A percentile compares a stretch with the other conserved stretches of the same genome.
Conservation (phyloP, 2,888 invertebrate species). For the Adelphocoris suturalis region DNA sequence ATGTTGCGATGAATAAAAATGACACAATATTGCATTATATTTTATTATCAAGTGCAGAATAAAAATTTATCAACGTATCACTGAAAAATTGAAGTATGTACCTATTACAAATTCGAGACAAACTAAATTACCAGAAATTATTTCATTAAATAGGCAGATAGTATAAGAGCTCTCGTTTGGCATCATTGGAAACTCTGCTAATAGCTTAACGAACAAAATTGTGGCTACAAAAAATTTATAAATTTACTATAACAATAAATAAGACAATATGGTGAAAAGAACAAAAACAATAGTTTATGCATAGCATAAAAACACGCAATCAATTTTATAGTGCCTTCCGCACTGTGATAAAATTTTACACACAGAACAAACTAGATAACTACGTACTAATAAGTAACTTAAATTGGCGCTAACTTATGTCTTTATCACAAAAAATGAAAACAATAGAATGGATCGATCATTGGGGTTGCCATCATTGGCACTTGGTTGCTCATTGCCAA, state of each 20-base stretch:
- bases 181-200: too few species aligned
- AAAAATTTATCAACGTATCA: not conserved
- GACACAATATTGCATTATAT: not conserved
- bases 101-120: too few species aligned
- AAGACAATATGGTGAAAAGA: not conserved
- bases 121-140: too few species aligned
- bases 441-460: not conserved
- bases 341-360: conserved; percentile 31
- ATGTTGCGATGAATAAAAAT: not conserved
- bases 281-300: conserved; percentile 22
- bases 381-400: conserved; percentile 14
- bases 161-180: too few species aligned
- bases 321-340: conserved; percentile 9
- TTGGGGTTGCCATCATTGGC: not conserved
- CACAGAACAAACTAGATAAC: not conserved
- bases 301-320: conserved; percentile 30
- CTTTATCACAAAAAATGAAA: conserved; percentile 11
- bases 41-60: not conserved
- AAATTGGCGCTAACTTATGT: conserved; percentile 1
- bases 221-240: too few species aligned
- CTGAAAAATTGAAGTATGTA: not conserved
- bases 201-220: too few species aligned
- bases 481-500: not conserved
- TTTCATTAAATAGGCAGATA: too few species aligned
- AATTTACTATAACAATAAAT: not conserved